These are phyloP conservation scores for Helarctos malayanus DNA, from an alignment of 2,797 vertebrate species.

Conservation along the genomic window DNA sequence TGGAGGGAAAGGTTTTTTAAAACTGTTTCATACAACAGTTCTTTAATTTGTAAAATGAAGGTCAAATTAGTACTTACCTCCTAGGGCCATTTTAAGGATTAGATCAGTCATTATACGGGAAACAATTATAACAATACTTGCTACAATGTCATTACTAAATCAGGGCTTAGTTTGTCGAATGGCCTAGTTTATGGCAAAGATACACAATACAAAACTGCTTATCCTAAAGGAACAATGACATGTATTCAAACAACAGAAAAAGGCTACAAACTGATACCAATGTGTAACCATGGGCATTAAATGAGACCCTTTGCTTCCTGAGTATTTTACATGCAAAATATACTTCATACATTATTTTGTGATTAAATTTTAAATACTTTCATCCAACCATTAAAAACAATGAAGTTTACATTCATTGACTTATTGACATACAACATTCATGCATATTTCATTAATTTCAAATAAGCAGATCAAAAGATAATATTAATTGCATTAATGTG, in stretches of 20 bases:
- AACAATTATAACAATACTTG: not conserved
- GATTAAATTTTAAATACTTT: conserved; percentile 36
- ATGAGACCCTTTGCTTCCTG: not conserved
- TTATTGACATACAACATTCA: not conserved
- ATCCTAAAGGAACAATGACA: not conserved
- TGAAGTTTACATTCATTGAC: not conserved
- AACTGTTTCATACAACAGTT: not conserved
- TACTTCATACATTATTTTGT: not conserved
- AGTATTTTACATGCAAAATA: not conserved
- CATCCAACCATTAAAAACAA: not conserved
- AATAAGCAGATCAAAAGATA: not conserved
- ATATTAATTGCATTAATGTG: not conserved
- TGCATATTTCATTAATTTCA: not conserved
- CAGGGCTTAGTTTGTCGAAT: not conserved
- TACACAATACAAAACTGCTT: not conserved
- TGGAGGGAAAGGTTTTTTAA: not conserved
- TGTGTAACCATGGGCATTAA: not conserved
- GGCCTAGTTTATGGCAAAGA: not conserved
- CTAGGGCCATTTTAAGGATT: not conserved
- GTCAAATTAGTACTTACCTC: conserved; percentile 63
- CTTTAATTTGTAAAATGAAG: not conserved
- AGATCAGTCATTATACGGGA: not conserved
- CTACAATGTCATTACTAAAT: not conserved
- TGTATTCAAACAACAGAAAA: not conserved
- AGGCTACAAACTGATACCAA: not conserved